Conservation (phyloP, 2,888 invertebrate genomes). For the Ectemnius lituratus region DNA sequence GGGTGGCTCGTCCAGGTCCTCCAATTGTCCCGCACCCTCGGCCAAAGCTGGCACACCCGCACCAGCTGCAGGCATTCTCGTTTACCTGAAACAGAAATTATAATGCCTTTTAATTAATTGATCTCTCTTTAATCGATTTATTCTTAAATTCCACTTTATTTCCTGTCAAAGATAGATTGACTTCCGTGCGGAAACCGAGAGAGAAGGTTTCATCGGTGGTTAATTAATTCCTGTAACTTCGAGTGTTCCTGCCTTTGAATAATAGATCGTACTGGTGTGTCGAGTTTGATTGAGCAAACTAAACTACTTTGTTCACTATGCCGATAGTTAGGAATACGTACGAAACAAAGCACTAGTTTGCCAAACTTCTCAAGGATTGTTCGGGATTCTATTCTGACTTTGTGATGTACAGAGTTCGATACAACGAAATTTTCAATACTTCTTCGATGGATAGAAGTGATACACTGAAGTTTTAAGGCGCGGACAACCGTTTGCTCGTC, state of each 20-base stretch:
- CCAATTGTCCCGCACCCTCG: slow-evolving; percentile 69
- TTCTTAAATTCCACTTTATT: neutral
- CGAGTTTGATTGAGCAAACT: slow-evolving; percentile 55
- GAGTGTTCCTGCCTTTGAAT: slow-evolving; percentile 56
- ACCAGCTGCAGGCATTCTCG: slow-evolving; percentile 69
- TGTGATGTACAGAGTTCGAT: too few species aligned
- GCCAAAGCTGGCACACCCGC: slow-evolving; percentile 66
- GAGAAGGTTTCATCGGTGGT: slow-evolving; percentile 30
- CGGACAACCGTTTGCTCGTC: slow-evolving; percentile 20
- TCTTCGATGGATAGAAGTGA: neutral
- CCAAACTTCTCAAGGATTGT: slow-evolving; percentile 5
- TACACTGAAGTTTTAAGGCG: neutral
- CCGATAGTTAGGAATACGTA: slow-evolving; percentile 42
- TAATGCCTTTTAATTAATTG: neutral
- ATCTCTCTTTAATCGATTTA: neutral
- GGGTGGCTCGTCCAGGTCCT: slow-evolving; percentile 73
- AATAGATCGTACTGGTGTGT: slow-evolving; percentile 49
- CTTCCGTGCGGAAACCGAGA: neutral
- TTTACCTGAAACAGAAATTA: slow-evolving; percentile 30
- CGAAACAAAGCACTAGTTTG: neutral
- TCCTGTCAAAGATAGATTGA: neutral
- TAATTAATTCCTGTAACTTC: slow-evolving; percentile 58
- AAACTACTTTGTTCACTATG: slow-evolving; percentile 40
- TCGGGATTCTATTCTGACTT: neutral
- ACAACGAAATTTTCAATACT: too few species aligned